Conservation (phyloP, 2,888 invertebrate genomes). For the Mystacides longicornis region DNA sequence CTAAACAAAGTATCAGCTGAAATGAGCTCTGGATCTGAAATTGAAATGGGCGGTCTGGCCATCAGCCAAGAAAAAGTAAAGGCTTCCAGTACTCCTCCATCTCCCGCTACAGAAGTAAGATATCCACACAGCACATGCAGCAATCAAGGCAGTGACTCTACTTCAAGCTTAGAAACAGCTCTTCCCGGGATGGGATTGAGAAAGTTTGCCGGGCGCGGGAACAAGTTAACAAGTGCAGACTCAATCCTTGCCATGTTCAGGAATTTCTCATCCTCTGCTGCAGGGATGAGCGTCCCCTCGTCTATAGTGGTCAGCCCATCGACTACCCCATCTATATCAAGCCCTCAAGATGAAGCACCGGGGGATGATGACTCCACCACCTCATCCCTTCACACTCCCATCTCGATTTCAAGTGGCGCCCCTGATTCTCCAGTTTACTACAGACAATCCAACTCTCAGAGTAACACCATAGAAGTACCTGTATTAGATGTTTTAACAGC, state of each 20-base stretch:
- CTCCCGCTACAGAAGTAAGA: constrained; percentile 56
- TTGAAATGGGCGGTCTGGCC: constrained; percentile 51
- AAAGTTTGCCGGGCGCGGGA: constrained; percentile 44
- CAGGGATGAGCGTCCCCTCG: constrained; percentile 51
- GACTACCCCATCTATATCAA: constrained; percentile 66
- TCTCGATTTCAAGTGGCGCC: constrained; percentile 51
- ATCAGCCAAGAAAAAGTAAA: constrained; percentile 40
- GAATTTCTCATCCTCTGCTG: constrained; percentile 61
- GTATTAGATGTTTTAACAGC: constrained; percentile 63
- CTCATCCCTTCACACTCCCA: constrained; percentile 55
- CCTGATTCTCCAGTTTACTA: constrained; percentile 56
- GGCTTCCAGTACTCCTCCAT: constrained; percentile 53
- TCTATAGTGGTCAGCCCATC: constrained; percentile 59
- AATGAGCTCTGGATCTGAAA: constrained; percentile 68
- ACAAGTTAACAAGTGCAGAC: constrained; percentile 70
- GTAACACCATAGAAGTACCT: constrained; percentile 49
- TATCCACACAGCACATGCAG: constrained; percentile 63
- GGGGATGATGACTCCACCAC: constrained; percentile 66
- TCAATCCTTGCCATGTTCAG: constrained; percentile 73
- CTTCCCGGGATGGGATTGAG: constrained; percentile 53
- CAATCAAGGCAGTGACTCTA: constrained; percentile 70
- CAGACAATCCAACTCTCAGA: constrained; percentile 30
- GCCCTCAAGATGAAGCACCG: constrained; percentile 63
- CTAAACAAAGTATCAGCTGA: constrained; percentile 69
- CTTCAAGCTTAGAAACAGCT: constrained; percentile 65